These are phyloP conservation scores for Epistrophe eligans DNA, from an alignment of 2,888 invertebrate genomes.

Conservation along the genomic window DNA sequence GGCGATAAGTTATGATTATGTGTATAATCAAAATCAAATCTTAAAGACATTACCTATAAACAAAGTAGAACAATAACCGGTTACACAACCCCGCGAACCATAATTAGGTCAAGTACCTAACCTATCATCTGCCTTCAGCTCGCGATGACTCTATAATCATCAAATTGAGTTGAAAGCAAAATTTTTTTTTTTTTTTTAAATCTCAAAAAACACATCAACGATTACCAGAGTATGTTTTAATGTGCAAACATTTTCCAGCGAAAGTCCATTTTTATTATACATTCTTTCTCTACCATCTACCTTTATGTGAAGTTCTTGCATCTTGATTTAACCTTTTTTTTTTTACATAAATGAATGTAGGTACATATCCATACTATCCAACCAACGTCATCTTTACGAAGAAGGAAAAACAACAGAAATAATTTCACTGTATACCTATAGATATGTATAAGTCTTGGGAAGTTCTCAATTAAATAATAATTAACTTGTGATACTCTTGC, in stretches of 20 bases:
- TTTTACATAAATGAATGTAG: too few species aligned
- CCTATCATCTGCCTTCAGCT: conserved; percentile 10
- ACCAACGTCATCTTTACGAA: conserved; percentile 22
- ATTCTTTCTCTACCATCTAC: conserved; percentile 16
- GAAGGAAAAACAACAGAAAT: conserved; percentile 26
- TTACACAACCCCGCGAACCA: conserved; percentile 23
- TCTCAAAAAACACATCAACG: conserved; percentile 11
- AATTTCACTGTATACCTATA: conserved; percentile 40
- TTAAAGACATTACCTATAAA: not conserved
- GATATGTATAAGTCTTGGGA: not conserved
- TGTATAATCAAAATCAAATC: not conserved
- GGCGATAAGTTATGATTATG: not conserved
- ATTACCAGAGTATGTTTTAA: not conserved
- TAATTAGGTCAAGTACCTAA: conserved; percentile 30
- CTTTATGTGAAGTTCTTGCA: not conserved
- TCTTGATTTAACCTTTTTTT: conserved; percentile 29
- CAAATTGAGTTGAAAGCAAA: conserved; percentile 32
- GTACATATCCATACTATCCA: not conserved
- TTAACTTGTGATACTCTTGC: conserved; percentile 51
- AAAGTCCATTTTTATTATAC: conserved; percentile 56
- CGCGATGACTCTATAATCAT: not conserved
- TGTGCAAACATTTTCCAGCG: conserved; percentile 57
- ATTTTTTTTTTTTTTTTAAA: conserved; percentile 20
- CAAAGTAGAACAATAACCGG: conserved; percentile 32
- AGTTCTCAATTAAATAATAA: conserved; percentile 67